Evolutionary conservation across 2,797 vertebrate species (phyloP), one percentile per base, ranked within the genome.

Genomic region (Kryptopterus vitreolus): DNA sequence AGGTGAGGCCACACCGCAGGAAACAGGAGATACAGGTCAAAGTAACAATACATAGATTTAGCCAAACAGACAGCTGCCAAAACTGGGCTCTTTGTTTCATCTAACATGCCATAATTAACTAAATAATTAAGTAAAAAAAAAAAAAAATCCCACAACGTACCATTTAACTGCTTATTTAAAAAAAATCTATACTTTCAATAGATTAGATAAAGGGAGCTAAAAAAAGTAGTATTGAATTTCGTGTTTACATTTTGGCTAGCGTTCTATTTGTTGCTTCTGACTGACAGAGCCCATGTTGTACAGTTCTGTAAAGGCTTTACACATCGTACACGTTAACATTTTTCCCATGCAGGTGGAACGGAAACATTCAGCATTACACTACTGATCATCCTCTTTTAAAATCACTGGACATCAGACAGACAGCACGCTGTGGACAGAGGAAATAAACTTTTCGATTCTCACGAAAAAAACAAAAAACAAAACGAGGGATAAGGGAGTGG

Each of bases 321-420:
- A 80, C 55, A 50, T 78, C 61, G 71, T 63, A 58, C 59, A 61
- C 48, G 35, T 46, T 16, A 70, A 69, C 12, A 48, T 33, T 83
- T n/a, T 87, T 84, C 58, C 80, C 92, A 94, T 93, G 92, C 92
- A 93, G 87, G 83, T 78, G 86, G 86, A 86, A 90, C 85, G 57
- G 83, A 84, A 87, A 86, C 81, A 77, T 72, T 80, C 65, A 68
- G 38, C 76, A 69, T 70, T 53, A 81, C 52, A 61, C 8, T 50
- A 81, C 33, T 76, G 31, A 15, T 80, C 35, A 80, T 73, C 33
- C 26, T 80, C 5, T 81, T 66, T 78, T 31, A 50, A 31, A 81
- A 77, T 75, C 61, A 71, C 43, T 59, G 13, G n/a, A 62, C 22
- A 71, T 13, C 20, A 82, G 53, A 77, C 63, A 83, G 33, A 85